Conservation (phyloP, 2,113 vertebrate genomes). For the Cololabis saira region DNA sequence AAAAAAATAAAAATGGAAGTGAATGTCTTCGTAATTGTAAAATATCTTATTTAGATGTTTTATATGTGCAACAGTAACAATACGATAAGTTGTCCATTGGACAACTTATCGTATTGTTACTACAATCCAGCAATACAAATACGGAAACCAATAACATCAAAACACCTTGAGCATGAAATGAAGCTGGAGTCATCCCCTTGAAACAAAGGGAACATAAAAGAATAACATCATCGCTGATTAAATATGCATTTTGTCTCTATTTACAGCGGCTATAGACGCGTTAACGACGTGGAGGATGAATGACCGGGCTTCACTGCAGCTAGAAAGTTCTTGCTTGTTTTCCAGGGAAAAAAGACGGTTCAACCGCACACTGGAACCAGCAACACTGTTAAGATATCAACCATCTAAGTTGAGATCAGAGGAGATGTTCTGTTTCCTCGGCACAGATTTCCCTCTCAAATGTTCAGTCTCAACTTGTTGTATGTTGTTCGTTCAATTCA, state of each 20-base stretch:
- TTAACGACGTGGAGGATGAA: slow-evolving; percentile 38
- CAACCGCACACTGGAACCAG: too few species aligned
- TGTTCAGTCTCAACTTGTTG: too few species aligned
- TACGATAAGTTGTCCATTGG: slow-evolving; percentile 84
- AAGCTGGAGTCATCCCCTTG: slow-evolving; percentile 54
- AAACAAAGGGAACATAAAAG: slow-evolving; percentile 40
- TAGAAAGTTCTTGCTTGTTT: slow-evolving; percentile 41
- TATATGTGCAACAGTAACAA: slow-evolving; percentile 89
- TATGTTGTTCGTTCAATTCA: too few species aligned
- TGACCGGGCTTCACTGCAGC: slow-evolving; percentile 49
- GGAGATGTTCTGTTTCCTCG: too few species aligned
- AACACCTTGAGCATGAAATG: slow-evolving; percentile 72
- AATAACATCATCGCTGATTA: slow-evolving; percentile 70
- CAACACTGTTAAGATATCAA: too few species aligned
- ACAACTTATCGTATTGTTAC: too few species aligned
- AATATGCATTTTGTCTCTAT: slow-evolving; percentile 71
- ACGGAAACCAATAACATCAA: slow-evolving; percentile 79
- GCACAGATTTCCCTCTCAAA: too few species aligned
- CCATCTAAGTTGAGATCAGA: too few species aligned
- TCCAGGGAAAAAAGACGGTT: slow-evolving; percentile 60
- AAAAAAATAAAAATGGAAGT: neutral
- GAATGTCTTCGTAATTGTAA: slow-evolving; percentile 76
- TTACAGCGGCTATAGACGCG: slow-evolving; percentile 63
- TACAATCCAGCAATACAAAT: slow-evolving; percentile 84
- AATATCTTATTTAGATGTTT: slow-evolving; percentile 87